Evolutionary conservation across 2,113 vertebrate genomes (phyloP).

Genomic region (Prochilodus magdalenae): DNA sequence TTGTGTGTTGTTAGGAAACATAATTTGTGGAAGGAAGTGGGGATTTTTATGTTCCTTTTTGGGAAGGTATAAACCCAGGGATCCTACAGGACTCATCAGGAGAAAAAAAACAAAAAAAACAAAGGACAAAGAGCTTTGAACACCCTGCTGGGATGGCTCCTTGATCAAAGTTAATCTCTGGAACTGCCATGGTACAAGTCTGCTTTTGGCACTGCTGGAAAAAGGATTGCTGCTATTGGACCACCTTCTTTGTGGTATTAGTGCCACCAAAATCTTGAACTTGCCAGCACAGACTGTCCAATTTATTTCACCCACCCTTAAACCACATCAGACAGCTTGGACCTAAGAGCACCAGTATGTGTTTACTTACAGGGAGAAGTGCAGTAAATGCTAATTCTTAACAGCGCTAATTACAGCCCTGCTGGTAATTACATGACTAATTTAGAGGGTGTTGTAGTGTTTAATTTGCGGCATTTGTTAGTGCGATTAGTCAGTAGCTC

Average conservation of each 20-base stretch:
- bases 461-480: conserved; percentile 64
- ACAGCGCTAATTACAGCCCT: conserved; percentile 51
- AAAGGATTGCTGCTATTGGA: not conserved
- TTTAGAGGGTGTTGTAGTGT: conserved; percentile 58
- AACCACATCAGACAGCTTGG: conserved; percentile 16
- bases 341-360: conserved; percentile 23
- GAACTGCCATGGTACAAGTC: conserved; percentile 3
- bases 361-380: conserved; percentile 36
- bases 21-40: conserved; percentile 66
- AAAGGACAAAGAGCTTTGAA: not conserved
- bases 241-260: conserved; percentile 5
- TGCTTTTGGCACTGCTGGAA: not conserved
- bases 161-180: conserved; percentile 30
- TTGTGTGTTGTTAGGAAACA: conserved; percentile 58
- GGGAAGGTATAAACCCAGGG: not conserved
- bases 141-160: not conserved
- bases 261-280: conserved; percentile 26
- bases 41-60: conserved; percentile 58
- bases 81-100: not conserved
- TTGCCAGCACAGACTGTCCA: not conserved
- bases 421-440: conserved; percentile 64
- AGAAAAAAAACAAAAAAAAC: not conserved
- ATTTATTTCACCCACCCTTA: conserved; percentile 12
- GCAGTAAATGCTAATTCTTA: conserved; percentile 34
- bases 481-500: conserved; percentile 61